These are phyloP conservation scores for Pollenia griseotomentosa DNA, from an alignment of 2,888 invertebrate genomes.

Conservation along the genomic window DNA sequence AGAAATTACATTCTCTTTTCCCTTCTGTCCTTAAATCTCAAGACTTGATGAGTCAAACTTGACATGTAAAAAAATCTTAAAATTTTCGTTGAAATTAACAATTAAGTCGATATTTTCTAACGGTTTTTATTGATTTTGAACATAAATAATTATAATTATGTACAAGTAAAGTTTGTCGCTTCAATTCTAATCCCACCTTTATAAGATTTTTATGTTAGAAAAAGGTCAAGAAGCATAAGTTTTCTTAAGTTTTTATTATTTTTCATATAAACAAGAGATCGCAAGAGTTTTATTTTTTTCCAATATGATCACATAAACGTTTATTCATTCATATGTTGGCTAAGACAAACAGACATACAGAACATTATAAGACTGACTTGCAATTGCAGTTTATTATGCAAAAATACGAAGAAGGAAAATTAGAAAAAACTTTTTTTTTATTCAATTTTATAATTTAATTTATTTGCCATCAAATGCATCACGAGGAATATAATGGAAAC, in stretches of 20 bases:
- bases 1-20: too few species aligned
- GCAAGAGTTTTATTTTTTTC: slow-evolving; percentile 3
- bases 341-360: slow-evolving; percentile 15
- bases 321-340: slow-evolving; percentile 20
- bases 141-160: not conserved
- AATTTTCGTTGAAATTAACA: too few species aligned
- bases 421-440: slow-evolving; percentile 33
- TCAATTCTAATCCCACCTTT: not conserved
- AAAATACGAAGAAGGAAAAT: not conserved
- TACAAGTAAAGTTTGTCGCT: not conserved
- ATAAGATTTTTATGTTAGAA: slow-evolving; percentile 31
- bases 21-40: too few species aligned
- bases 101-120: too few species aligned
- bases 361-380: too few species aligned
- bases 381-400: not conserved
- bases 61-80: too few species aligned
- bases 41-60: too few species aligned
- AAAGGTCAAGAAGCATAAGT: slow-evolving; percentile 61
- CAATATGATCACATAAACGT: slow-evolving; percentile 55
- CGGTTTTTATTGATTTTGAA: too few species aligned
- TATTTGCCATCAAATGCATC: slow-evolving; percentile 68
- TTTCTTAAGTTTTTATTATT: slow-evolving; percentile 2
- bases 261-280: slow-evolving; percentile 19
- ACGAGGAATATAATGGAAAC: slow-evolving; percentile 37
- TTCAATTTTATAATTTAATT: slow-evolving; percentile 71